Percentiles rank a stretch among this genome's conserved stretches.
Conservation (phyloP, 2,797 vertebrate genomes). For the Esox masquinongy region DNA sequence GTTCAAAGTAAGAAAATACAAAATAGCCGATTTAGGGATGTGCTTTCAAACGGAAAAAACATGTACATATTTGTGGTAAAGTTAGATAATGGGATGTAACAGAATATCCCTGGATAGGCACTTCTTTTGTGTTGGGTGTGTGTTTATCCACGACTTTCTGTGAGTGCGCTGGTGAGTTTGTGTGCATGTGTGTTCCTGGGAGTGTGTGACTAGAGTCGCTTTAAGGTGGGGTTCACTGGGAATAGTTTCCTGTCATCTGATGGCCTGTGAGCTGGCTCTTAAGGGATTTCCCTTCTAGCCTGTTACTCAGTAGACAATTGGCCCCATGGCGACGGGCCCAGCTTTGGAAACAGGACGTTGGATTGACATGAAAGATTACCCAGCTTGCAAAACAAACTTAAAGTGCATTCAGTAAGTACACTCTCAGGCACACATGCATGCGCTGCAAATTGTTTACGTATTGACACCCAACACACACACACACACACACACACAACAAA, state of each 20-base stretch:
- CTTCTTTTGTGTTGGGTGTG: not conserved
- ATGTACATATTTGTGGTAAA: not conserved
- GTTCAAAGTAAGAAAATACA: not conserved
- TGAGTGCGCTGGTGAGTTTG: not conserved
- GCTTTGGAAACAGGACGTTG: conserved; percentile 8
- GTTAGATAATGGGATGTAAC: too few species aligned
- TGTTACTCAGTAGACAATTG: not conserved
- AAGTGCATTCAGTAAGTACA: not conserved
- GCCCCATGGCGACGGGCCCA: not conserved
- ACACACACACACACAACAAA: not conserved
- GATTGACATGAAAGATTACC: not conserved
- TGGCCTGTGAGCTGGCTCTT: not conserved
- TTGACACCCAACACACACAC: not conserved
- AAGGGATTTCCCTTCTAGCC: not conserved
- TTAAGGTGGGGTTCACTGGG: not conserved
- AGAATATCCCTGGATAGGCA: not conserved
- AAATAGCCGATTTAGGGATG: not conserved
- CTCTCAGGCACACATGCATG: not conserved
- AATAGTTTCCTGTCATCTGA: not conserved
- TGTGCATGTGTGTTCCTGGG: not conserved
- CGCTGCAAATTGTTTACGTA: too few species aligned
- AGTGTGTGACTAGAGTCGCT: not conserved
- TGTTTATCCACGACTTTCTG: not conserved
- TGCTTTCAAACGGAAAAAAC: not conserved
- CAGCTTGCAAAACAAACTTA: not conserved